Evolutionary conservation across 2,888 invertebrate genomes (phyloP), one percentile per base, ranked within the genome.

Genomic region (Notocelia uddmanniana): DNA sequence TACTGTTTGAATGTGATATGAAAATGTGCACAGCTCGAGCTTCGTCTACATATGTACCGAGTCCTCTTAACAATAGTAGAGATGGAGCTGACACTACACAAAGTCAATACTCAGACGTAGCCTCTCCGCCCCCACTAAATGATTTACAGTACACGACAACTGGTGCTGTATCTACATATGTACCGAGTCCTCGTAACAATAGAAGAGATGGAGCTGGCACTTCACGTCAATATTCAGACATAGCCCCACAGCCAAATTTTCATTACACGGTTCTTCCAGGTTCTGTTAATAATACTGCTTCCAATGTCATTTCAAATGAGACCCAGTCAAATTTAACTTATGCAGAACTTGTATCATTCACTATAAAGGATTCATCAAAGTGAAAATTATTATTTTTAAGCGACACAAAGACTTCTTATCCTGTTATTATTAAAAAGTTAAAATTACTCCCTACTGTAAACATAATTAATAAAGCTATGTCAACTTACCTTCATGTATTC

Each of bases 1-100:
- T 75, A 50, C 41, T 74, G 18, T 76, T 73, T 69, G 69, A 76
- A 3, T 76, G 73, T 69, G 76, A 41, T 59, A 59, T 59, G 59
- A 41, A 2, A 21, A 59, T 59, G 59, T 23, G 75, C 68, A 75
- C 41, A 59, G 58, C 23, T 68, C 59, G 50, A 63, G 31, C 68
- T 60, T 59, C 54, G 52, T 34, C 48, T 54, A 41, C 54, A 54
- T n/a, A n/a, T n/a, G n/a, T n/a, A n/a, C n/a, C n/a, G n/a, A n/a
- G n/a, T n/a, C n/a, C n/a, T n/a, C n/a, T n/a, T n/a, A n/a, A n/a
- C n/a, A n/a, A n/a, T n/a, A n/a, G n/a, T n/a, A n/a, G n/a, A 55
- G 54, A 6, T 66, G 55, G 55, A 66, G 55, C 66, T 55, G 55
- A 23, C 37, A 41, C 59, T n/a, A n/a, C n/a, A n/a, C n/a, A n/a